A percentile compares a stretch with the other conserved stretches of the same genome.
Evolutionary conservation across 2,113 vertebrate species (phyloP).

Genomic region (Thamnophis sirtalis): DNA sequence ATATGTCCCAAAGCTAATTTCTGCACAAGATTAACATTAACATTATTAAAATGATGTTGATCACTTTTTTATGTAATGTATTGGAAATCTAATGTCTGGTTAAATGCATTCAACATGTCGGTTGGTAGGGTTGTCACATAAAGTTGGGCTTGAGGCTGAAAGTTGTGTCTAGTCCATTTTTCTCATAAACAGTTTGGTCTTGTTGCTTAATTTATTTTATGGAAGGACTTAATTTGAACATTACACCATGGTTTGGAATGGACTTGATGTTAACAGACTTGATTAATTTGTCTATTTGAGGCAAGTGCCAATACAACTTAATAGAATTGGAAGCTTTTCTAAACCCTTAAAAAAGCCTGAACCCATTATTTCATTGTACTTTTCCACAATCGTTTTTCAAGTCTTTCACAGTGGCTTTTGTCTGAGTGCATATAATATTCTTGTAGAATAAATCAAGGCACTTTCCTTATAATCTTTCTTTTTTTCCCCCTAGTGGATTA

Average conservation of each 20-base stretch:
- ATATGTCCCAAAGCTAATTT: conserved; percentile 54
- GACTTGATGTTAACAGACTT: not conserved
- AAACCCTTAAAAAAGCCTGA: not conserved
- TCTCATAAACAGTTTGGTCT: conserved; percentile 27
- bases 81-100: not conserved
- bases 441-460: not conserved
- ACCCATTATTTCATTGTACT: not conserved
- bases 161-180: not conserved
- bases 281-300: not conserved
- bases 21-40: not conserved
- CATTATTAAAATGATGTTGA: not conserved
- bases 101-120: not conserved
- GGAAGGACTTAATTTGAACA: not conserved
- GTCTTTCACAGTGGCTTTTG: not conserved
- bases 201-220: conserved; percentile 23
- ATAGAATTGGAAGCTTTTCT: not conserved
- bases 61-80: not conserved
- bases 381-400: not conserved
- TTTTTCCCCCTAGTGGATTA: conserved; percentile 75
- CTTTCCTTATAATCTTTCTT: conserved; percentile 17
- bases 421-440: not conserved
- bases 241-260: not conserved
- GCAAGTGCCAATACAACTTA: not conserved
- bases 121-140: not conserved
- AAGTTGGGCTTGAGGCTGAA: not conserved